A percentile compares a stretch with the other conserved stretches of the same genome.
phyloP scores from a whole-genome alignment of 2,888 invertebrate genomes.

The Hypselothyrea guttata region DNA sequence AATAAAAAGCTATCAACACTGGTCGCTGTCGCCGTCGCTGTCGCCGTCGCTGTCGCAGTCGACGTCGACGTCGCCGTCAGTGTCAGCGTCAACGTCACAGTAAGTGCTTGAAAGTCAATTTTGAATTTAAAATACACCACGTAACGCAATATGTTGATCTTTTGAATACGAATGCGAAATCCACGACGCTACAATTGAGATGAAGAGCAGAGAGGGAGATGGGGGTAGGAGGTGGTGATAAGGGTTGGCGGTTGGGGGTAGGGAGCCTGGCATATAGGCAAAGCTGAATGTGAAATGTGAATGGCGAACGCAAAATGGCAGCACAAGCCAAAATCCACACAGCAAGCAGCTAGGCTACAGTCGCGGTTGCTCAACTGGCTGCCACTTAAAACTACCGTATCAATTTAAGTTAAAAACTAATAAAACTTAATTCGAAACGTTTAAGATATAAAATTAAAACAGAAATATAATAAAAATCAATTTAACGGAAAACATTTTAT shows the following conservation, averaged over 20 bases:
- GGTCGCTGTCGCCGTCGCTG: neutral
- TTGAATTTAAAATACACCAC: constrained; percentile 76
- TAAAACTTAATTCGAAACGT: too few species aligned
- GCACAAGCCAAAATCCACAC: constrained; percentile 42
- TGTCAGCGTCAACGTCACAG: constrained; percentile 24
- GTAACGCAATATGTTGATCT: constrained; percentile 76
- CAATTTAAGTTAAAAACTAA: too few species aligned
- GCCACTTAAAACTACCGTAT: too few species aligned
- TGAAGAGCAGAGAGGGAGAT: too few species aligned
- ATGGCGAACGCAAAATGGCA: constrained; percentile 53
- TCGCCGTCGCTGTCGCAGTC: constrained; percentile 5
- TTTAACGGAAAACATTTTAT: too few species aligned
- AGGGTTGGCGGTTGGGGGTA: neutral
- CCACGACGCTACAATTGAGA: constrained; percentile 40
- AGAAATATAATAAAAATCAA: too few species aligned
- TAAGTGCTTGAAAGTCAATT: constrained; percentile 76
- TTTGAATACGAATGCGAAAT: constrained; percentile 74
- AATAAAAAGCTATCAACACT: too few species aligned
- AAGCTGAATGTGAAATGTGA: constrained; percentile 37
- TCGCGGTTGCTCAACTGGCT: neutral
- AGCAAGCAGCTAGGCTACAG: neutral
- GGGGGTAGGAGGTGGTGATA: neutral
- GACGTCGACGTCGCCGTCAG: constrained; percentile 15
- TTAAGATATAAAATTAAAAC: too few species aligned
- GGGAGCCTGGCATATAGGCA: neutral